Evolutionary conservation across 2,113 vertebrate genomes (phyloP).

Genomic region (Panthera leo): DNA sequence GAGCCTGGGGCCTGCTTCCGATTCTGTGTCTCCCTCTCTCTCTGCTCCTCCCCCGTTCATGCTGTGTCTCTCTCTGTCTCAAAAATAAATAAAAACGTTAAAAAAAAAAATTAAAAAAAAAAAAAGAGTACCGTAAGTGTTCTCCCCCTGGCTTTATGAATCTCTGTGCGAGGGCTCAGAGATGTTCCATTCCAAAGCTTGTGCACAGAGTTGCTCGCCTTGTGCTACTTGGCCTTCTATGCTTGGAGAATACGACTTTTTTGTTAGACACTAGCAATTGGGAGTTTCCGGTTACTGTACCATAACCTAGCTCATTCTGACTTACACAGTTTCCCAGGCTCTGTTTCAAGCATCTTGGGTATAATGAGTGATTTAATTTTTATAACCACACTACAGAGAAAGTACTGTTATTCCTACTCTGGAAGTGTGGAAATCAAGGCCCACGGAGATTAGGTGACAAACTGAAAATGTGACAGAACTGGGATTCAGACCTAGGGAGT

Average conservation of each 20-base stretch:
- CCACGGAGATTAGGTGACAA: background rate
- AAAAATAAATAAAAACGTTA: too few species aligned
- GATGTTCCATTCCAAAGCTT: background rate
- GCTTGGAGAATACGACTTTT: background rate
- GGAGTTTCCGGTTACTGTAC: background rate
- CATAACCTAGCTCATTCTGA: background rate
- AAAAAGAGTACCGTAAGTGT: background rate
- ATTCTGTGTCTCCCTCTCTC: too few species aligned
- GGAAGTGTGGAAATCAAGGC: background rate
- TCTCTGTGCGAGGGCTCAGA: background rate
- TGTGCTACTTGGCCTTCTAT: background rate
- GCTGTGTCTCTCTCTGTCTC: too few species aligned
- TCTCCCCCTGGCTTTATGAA: background rate
- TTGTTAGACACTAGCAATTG: background rate
- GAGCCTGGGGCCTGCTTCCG: too few species aligned
- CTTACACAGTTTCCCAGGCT: background rate
- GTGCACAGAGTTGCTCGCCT: background rate
- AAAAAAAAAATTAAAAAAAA: too few species aligned
- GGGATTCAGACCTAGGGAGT: background rate
- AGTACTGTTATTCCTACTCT: background rate
- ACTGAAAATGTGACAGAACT: background rate
- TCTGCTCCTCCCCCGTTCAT: too few species aligned
- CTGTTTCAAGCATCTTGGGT: background rate
- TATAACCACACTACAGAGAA: background rate
- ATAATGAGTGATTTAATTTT: background rate